Evolutionary conservation across 2,888 invertebrate genomes (phyloP).

Genomic region (Thereva nobilitata): DNA sequence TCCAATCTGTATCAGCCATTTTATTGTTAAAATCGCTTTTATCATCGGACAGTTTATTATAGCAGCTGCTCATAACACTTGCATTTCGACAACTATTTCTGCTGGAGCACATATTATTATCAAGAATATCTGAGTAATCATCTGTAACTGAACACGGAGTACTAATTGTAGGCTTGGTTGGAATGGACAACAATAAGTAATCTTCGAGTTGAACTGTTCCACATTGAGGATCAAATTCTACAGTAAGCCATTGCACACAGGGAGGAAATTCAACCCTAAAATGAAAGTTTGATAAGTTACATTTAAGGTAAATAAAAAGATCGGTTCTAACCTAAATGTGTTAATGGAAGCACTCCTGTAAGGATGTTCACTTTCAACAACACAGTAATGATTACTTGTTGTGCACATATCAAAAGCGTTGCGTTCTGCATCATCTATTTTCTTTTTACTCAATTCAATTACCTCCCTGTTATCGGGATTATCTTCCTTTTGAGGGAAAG

Average conservation of each 20-base stretch:
- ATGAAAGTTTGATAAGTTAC: neutral
- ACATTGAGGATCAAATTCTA: conserved; percentile 92
- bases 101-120: conserved; percentile 51
- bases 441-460: conserved; percentile 43
- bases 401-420: conserved; percentile 59
- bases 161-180: conserved; percentile 54
- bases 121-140: conserved; percentile 53
- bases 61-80: conserved; percentile 50
- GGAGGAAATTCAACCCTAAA: conserved; percentile 83
- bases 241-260: conserved; percentile 85
- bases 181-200: conserved; percentile 74
- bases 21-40: conserved; percentile 46
- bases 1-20: conserved; percentile 59
- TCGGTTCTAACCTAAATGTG: conserved; percentile 69
- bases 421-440: conserved; percentile 49
- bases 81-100: conserved; percentile 47
- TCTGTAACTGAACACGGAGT: conserved; percentile 46
- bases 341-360: conserved; percentile 87
- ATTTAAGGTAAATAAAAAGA: neutral
- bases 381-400: conserved; percentile 85
- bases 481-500: conserved; percentile 32
- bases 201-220: conserved; percentile 94
- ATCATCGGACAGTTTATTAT: conserved; percentile 46
- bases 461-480: conserved; percentile 46
- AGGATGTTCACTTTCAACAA: conserved; percentile 96